phyloP scores from a whole-genome alignment of 1,140 invertebrate species.

The Drosophila azteca region DNA sequence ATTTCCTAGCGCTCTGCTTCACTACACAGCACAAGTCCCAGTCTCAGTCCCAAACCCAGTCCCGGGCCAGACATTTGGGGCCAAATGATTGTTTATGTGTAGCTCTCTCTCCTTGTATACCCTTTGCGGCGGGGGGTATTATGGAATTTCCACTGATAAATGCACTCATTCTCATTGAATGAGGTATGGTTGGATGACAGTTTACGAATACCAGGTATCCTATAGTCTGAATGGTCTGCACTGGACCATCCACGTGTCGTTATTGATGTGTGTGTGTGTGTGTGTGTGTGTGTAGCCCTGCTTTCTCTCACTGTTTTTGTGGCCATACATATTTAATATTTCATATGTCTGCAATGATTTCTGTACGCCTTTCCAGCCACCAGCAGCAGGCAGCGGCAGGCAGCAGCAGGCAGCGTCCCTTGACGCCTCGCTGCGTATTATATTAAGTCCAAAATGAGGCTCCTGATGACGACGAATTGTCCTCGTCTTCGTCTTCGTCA shows the following conservation, averaged over 20 bases:
- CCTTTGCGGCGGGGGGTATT: too few relatives aligned
- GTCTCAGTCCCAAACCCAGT: background rate
- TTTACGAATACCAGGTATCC: too few relatives aligned
- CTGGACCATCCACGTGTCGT: too few relatives aligned
- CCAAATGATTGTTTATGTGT: constrained; percentile 80
- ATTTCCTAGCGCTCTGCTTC: constrained; percentile 75
- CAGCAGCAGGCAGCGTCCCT: constrained; percentile 31
- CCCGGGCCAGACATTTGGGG: constrained; percentile 58
- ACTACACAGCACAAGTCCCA: constrained; percentile 54
- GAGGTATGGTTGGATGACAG: too few relatives aligned
- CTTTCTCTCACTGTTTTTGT: constrained; percentile 32
- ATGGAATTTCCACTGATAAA: too few relatives aligned
- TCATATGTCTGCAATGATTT: constrained; percentile 82
- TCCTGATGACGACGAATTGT: constrained; percentile 80
- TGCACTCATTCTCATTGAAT: too few relatives aligned
- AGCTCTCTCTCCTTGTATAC: constrained; percentile 16
- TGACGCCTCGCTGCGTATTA: constrained; percentile 75
- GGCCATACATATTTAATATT: constrained; percentile 79
- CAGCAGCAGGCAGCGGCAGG: background rate
- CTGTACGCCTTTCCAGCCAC: constrained; percentile 53
- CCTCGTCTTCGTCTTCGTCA: constrained; percentile 51
- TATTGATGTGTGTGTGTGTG: constrained; percentile 1
- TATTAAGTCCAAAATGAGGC: constrained; percentile 81
- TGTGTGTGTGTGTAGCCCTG: constrained; percentile 14
- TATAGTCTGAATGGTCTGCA: too few relatives aligned